Evolutionary conservation across 2,888 invertebrate species (phyloP).

Genomic region (Chironomus riparius): DNA sequence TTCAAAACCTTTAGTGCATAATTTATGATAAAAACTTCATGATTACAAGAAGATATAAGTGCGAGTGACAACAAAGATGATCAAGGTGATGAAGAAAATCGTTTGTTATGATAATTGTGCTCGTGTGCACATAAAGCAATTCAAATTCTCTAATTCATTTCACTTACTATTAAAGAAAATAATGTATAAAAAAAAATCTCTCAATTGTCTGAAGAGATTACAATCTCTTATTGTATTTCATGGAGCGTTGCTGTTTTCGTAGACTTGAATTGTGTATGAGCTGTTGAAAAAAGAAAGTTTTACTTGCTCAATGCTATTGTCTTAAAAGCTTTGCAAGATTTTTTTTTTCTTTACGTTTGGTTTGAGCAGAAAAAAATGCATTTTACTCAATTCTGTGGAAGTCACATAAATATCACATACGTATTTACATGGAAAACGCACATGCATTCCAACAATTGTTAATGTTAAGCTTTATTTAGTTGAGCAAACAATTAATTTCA

Average conservation of each 20-base stretch:
- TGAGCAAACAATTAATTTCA: background rate
- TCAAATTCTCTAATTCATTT: background rate
- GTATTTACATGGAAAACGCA: background rate
- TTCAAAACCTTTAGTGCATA: too few species aligned
- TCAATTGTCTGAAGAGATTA: background rate
- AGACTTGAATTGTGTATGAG: background rate
- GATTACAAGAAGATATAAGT: too few species aligned
- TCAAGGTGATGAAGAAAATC: background rate
- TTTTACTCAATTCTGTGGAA: background rate
- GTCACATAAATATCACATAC: background rate
- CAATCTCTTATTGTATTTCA: background rate
- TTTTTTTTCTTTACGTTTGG: background rate
- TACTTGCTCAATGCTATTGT: background rate
- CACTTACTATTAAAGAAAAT: background rate
- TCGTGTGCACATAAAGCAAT: conserved; percentile 1
- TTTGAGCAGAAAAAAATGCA: background rate
- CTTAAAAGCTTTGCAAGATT: too few species aligned
- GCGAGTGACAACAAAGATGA: too few species aligned
- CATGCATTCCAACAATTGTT: background rate
- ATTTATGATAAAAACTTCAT: too few species aligned
- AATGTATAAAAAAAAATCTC: background rate
- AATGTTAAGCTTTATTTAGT: background rate
- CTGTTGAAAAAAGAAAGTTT: background rate
- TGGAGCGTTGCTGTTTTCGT: background rate
- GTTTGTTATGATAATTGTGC: background rate